A percentile compares a stretch with the other conserved stretches of the same genome.
phyloP scores from a whole-genome alignment of 2,888 invertebrate genomes.

The Mythimna loreyi region DNA sequence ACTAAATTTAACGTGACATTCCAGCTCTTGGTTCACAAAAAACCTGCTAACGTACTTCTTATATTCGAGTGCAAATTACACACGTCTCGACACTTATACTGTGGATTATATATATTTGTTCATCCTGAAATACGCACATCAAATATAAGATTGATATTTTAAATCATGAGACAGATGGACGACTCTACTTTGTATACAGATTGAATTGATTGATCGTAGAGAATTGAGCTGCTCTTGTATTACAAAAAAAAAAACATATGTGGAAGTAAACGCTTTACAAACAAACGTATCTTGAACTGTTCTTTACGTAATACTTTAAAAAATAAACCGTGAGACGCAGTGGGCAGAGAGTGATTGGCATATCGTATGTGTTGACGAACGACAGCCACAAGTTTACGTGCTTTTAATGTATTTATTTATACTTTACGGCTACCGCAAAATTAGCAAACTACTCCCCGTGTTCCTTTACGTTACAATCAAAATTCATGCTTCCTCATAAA shows the following conservation, averaged over 20 bases:
- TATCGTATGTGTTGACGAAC: conserved; percentile 49
- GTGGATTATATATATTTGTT: not conserved
- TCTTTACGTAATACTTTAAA: conserved; percentile 30
- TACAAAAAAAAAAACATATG: conserved; percentile 12
- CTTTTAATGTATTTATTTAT: conserved; percentile 54
- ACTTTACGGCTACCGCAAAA: conserved; percentile 48
- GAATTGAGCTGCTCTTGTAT: conserved; percentile 3
- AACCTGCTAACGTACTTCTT: conserved; percentile 14
- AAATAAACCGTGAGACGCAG: conserved; percentile 34
- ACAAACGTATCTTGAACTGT: conserved; percentile 16
- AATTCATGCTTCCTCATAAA: conserved; percentile 13
- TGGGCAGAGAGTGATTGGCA: conserved; percentile 41
- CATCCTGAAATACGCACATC: not conserved
- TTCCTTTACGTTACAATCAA: conserved; percentile 21
- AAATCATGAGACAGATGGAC: not conserved
- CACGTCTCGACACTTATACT: not conserved
- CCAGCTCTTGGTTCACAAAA: conserved; percentile 13
- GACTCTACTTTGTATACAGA: conserved; percentile 15
- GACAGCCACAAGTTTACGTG: conserved; percentile 38
- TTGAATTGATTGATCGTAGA: conserved; percentile 14
- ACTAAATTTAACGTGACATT: conserved; percentile 11
- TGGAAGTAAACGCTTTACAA: conserved; percentile 31
- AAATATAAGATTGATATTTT: not conserved
- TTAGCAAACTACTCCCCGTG: conserved; percentile 14
- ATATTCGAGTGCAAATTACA: conserved; percentile 3